Base-by-base conservation (phyloP, 2,888 invertebrate genomes). In the Cerceris rybyensis region DNA sequence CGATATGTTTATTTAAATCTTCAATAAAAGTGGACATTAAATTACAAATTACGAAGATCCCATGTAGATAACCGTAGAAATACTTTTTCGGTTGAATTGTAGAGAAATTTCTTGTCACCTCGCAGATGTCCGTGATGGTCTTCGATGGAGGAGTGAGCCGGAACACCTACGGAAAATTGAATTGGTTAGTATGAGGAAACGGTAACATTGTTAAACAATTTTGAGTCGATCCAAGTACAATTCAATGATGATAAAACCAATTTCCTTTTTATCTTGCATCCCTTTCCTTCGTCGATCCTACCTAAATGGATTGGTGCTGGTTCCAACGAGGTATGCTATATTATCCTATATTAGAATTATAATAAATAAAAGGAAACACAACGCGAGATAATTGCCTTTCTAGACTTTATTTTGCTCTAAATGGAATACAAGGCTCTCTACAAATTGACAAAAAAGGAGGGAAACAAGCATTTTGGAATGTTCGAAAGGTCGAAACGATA, bases 321-420 rank as follows among this genome's bases (percentile, higher is more conserved):
- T 28, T 1, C 28, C 42, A 6, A 11, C 8, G 9, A 7, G 57
- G 1, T 1, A 57, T 16, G 0, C 39, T 1, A 16, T 46, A 6
- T 28, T 7, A 14, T 39, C 49, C 28, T 39, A 46, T 28, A 8
- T 66, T 13, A 7, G 9, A 50, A 59, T 28, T 13, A 5, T 52
- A 7, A 43, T 49, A 39, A 13, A 55, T n/a, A 42, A 57, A 49
- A 50, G 54, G 70, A 46, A 57, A 75, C 43, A 59, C 52, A 68
- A 82, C 73, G 59, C 73, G 67, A 67, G 14, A 16, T 54, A 61
- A 66, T 90, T 92, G 90, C 90, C 92, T 92, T 92, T 91, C 91
- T 92, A 92, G 92, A 92, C 91, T 92, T 92, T 92, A 92, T 92
- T 92, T 92, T 90, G 90, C 91, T 91, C 88, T 90, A 90, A 92